phyloP scores from a whole-genome alignment of 2,113 vertebrate species.

The Nannobrachium achirus region DNA sequence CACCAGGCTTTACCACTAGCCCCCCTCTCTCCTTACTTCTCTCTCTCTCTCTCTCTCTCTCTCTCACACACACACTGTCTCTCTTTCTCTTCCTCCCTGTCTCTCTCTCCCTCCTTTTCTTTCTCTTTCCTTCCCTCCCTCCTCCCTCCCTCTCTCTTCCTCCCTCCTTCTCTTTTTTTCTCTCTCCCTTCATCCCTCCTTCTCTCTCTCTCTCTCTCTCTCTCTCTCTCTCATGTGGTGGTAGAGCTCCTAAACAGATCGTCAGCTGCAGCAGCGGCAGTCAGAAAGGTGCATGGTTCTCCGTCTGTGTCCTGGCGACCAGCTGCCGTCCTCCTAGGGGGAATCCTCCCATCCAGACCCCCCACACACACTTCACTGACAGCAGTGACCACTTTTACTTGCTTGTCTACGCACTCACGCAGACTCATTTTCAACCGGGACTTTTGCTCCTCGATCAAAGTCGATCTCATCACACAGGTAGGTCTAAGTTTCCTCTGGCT shows the following conservation, averaged over 20 bases:
- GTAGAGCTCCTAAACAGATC: too few relatives aligned
- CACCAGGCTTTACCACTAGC: too few relatives aligned
- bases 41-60: background rate
- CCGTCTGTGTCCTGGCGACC: constrained; percentile 25
- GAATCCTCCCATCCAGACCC: constrained; percentile 13
- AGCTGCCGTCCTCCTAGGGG: constrained; percentile 33
- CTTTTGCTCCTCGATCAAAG: constrained; percentile 26
- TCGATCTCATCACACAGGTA: constrained; percentile 50
- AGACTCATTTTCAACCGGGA: background rate
- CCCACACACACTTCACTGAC: background rate
- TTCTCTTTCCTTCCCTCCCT: background rate
- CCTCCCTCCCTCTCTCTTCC: background rate
- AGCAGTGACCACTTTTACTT: background rate
- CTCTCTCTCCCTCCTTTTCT: constrained; percentile 12
- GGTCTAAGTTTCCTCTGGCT: constrained; percentile 50
- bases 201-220: background rate
- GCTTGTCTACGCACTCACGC: background rate
- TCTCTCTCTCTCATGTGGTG: background rate
- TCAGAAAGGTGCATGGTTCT: constrained; percentile 51
- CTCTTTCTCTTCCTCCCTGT: background rate
- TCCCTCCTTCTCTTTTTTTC: background rate
- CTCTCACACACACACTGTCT: constrained; percentile 13
- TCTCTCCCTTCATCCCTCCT: background rate
- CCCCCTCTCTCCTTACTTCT: too few relatives aligned
- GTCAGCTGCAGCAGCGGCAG: constrained; percentile 61